Percentiles rank a stretch among this genome's conserved stretches.
These are phyloP conservation scores for Leptopilina syphax DNA, from an alignment of 2,888 invertebrate species.

Conservation along the genomic window DNA sequence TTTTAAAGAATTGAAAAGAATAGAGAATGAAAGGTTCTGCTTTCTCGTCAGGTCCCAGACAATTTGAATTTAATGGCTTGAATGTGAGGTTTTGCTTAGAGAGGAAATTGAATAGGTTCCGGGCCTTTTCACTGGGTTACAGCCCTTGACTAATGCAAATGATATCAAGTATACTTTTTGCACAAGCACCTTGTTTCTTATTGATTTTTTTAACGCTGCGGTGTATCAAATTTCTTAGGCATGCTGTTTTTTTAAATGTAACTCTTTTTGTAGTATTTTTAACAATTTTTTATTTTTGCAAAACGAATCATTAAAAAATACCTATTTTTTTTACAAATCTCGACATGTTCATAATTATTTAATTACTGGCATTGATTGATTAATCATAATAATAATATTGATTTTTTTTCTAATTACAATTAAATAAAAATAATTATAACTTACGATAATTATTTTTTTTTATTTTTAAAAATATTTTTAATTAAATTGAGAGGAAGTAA, in stretches of 20 bases:
- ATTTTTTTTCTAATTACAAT: too few relatives aligned
- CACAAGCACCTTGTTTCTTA: background rate
- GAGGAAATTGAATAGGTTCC: slow-evolving; percentile 35
- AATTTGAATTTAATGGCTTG: slow-evolving; percentile 22
- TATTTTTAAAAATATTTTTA: background rate
- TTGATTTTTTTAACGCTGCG: slow-evolving; percentile 2
- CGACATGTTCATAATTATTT: too few relatives aligned
- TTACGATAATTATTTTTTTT: too few relatives aligned
- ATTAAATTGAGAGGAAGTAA: background rate
- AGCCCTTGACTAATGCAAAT: slow-evolving; percentile 25
- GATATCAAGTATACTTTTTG: slow-evolving; percentile 6
- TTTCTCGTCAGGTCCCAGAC: slow-evolving; percentile 7
- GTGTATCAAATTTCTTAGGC: background rate
- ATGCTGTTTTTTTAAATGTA: background rate
- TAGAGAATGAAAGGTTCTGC: slow-evolving; percentile 11
- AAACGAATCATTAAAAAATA: background rate
- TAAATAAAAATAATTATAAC: too few relatives aligned
- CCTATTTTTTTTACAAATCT: too few relatives aligned
- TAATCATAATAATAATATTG: too few relatives aligned
- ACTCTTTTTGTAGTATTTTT: background rate
- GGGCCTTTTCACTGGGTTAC: slow-evolving; percentile 16
- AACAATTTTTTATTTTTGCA: background rate
- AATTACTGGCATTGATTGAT: too few relatives aligned
- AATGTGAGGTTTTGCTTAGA: slow-evolving; percentile 22
- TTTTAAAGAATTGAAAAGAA: slow-evolving; percentile 10